Percentiles rank a stretch among this genome's conserved stretches.
These are phyloP conservation scores for Sisyra terminalis DNA, from an alignment of 2,888 invertebrate genomes.

Conservation along the genomic window DNA sequence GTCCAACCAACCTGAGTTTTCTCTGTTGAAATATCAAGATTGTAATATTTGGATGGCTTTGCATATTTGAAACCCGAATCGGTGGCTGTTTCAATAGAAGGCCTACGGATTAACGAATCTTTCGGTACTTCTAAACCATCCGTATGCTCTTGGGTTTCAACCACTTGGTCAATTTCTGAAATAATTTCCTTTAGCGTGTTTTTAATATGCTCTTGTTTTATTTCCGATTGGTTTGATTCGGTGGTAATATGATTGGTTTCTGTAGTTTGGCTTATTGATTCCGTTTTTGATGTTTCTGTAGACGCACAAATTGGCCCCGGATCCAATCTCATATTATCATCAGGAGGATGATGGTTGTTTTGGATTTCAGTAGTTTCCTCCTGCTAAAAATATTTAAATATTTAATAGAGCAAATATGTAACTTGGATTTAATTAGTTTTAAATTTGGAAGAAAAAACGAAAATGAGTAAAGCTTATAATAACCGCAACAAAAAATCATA, in stretches of 20 bases:
- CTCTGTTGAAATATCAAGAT: slow-evolving; percentile 1
- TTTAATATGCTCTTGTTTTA: slow-evolving; percentile 35
- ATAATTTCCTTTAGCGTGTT: slow-evolving; percentile 40
- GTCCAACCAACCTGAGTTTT: neutral
- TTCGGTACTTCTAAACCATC: slow-evolving; percentile 9
- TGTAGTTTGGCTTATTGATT: neutral
- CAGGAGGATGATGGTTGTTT: neutral
- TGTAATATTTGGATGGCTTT: slow-evolving; percentile 8
- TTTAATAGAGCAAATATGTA: neutral
- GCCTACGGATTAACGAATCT: neutral
- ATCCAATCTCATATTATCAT: neutral
- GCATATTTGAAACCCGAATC: slow-evolving; percentile 14
- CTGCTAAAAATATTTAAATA: neutral
- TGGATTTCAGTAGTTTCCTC: neutral
- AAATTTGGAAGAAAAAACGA: too few species aligned
- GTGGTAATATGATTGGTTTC: slow-evolving; percentile 4
- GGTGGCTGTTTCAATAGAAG: slow-evolving; percentile 8
- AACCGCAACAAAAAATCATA: too few species aligned
- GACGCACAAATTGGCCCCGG: neutral
- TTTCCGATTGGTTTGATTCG: slow-evolving; percentile 18
- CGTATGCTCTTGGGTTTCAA: slow-evolving; percentile 27
- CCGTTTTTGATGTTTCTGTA: neutral
- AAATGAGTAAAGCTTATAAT: too few species aligned
- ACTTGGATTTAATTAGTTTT: neutral
- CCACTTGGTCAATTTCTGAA: slow-evolving; percentile 39